These are phyloP conservation scores for Ranitomeya variabilis DNA, from an alignment of 2,113 vertebrate genomes.

Conservation along the genomic window DNA sequence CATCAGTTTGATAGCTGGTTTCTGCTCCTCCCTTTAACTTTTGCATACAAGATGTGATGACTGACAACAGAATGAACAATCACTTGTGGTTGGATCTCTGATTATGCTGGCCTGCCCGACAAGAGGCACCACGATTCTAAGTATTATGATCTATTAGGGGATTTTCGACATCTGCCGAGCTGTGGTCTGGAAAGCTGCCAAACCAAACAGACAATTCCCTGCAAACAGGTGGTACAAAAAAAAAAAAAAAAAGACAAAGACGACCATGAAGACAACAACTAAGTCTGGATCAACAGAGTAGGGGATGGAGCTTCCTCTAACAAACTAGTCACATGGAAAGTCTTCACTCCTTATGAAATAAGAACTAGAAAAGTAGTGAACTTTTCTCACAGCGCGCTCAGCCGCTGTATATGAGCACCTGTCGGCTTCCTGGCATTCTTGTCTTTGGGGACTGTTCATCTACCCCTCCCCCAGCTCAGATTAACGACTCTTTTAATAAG, in stretches of 20 bases:
- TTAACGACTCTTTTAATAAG: slow-evolving; percentile 4
- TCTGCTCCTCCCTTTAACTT: too few species aligned
- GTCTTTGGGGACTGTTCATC: neutral
- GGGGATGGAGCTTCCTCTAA: too few species aligned
- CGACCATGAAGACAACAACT: too few species aligned
- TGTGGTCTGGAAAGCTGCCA: neutral
- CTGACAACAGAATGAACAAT: too few species aligned
- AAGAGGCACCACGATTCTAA: too few species aligned
- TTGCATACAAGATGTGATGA: too few species aligned
- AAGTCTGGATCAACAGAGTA: too few species aligned
- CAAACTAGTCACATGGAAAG: neutral
- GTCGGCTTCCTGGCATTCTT: slow-evolving; percentile 21
- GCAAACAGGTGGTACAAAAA: neutral
- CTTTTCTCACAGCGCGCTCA: neutral
- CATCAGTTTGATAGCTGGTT: too few species aligned
- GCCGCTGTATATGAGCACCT: neutral
- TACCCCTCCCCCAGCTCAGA: neutral
- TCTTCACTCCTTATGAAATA: neutral
- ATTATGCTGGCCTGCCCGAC: too few species aligned
- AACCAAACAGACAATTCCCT: neutral
- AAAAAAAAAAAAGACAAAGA: too few species aligned
- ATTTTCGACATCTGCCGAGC: neutral
- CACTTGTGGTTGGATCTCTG: too few species aligned
- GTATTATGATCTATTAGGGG: neutral
- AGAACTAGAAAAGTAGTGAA: neutral